Conservation (phyloP, 2,888 invertebrate genomes). For the Zootermopsis nevadensis region DNA sequence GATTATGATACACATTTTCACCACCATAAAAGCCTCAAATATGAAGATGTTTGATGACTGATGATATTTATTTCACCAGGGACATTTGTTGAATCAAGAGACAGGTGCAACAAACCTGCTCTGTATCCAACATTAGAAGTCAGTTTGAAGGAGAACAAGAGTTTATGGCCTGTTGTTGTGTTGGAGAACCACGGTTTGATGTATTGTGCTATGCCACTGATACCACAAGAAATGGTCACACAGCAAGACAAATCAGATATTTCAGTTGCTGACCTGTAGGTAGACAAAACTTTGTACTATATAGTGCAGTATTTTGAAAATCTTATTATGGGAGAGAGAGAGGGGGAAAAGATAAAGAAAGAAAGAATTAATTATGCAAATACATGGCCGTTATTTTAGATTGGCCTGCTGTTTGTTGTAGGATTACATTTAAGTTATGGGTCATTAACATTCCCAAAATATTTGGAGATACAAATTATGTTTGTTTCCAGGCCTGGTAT, state of each 20-base stretch:
- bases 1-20: no score
- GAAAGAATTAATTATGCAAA: no score
- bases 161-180: constrained; percentile 38
- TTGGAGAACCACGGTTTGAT: not conserved
- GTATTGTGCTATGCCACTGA: constrained; percentile 27
- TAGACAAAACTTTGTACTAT: not conserved
- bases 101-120: not conserved
- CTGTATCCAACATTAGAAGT: constrained; percentile 31
- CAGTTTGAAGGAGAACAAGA: not conserved
- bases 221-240: not conserved
- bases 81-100: constrained; percentile 26
- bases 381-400: no score
- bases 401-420: no score
- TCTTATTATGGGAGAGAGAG: no score
- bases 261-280: constrained; percentile 24
- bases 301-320: no score
- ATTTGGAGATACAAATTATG: not conserved
- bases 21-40: no score
- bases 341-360: no score
- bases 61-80: constrained; percentile 11
- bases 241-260: not conserved
- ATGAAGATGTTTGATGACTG: no score
- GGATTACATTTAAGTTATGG: no score
- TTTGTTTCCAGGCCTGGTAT: constrained; percentile 8
- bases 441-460: no score